These are phyloP conservation scores for Anarrhichthys ocellatus DNA, from an alignment of 2,113 vertebrate genomes.

Conservation along the genomic window DNA sequence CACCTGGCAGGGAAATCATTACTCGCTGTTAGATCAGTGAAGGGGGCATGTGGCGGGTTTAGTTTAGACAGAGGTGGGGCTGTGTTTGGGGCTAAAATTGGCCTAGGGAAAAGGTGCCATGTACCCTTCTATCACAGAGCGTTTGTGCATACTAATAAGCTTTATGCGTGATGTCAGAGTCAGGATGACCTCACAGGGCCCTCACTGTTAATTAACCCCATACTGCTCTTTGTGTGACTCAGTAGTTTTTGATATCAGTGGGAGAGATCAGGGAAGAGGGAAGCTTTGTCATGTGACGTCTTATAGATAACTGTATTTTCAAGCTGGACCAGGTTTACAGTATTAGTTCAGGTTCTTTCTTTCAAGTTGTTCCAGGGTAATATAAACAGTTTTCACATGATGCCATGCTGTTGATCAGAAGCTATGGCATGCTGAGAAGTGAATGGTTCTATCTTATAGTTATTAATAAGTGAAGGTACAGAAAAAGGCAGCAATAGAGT, in stretches of 20 bases:
- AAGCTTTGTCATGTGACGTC: slow-evolving; percentile 28
- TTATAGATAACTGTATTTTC: not conserved
- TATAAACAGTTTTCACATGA: not conserved
- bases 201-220: slow-evolving; percentile 2
- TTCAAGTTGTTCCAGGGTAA: not conserved
- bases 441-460: not conserved
- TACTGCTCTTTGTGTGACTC: slow-evolving; percentile 36
- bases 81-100: slow-evolving; percentile 25
- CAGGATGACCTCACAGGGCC: slow-evolving; percentile 6
- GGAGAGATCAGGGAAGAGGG: not conserved
- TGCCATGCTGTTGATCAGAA: not conserved
- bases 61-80: slow-evolving; percentile 10
- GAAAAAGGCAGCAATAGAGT: not conserved
- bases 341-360: not conserved
- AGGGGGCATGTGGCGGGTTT: slow-evolving; percentile 9
- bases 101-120: not conserved
- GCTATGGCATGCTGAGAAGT: not conserved
- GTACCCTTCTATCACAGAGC: not conserved
- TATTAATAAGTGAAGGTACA: not conserved
- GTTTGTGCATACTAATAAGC: slow-evolving; percentile 35
- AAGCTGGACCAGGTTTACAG: not conserved
- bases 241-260: slow-evolving; percentile 27
- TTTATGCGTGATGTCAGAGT: slow-evolving; percentile 38
- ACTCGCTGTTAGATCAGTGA: not conserved
- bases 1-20: slow-evolving; percentile 32